These are phyloP conservation scores for Mesembrinibis cayennensis DNA, from an alignment of 2,113 vertebrate genomes.

Conservation along the genomic window DNA sequence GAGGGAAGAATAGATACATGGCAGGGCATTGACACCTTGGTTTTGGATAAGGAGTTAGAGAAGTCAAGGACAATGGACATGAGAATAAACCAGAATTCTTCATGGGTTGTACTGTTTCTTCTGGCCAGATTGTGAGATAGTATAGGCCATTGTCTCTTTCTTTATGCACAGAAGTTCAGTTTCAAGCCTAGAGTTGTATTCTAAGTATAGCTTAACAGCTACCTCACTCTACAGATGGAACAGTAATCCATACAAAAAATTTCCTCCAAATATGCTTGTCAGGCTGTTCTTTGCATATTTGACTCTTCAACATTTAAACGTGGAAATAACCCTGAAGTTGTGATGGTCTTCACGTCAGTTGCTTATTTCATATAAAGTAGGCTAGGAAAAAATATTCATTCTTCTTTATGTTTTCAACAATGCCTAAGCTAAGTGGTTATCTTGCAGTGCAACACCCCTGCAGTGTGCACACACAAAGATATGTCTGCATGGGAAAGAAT, in stretches of 20 bases:
- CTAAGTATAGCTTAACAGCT: not conserved
- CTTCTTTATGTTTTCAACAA: not conserved
- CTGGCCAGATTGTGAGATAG: not conserved
- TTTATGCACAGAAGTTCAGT: not conserved
- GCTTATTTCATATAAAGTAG: not conserved
- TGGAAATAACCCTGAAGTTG: not conserved
- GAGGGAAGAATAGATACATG: rapidly evolving
- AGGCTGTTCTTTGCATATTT: not conserved
- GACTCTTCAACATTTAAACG: not conserved
- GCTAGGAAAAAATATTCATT: not conserved
- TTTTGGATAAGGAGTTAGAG: not conserved
- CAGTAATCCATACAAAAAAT: not conserved
- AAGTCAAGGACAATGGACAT: not conserved
- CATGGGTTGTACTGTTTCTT: not conserved
- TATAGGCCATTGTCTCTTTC: not conserved
- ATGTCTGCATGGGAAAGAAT: not conserved
- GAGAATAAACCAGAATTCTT: not conserved
- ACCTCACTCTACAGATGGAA: not conserved
- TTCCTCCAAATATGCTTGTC: not conserved
- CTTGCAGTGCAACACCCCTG: not conserved
- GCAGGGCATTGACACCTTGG: not conserved
- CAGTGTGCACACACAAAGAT: not conserved
- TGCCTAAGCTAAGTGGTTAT: not conserved
- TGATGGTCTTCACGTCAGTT: not conserved
- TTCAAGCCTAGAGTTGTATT: not conserved